Evolutionary conservation across 1,140 invertebrate genomes (phyloP), one percentile per base, ranked within the genome.

Genomic region (Onthophagus taurus): DNA sequence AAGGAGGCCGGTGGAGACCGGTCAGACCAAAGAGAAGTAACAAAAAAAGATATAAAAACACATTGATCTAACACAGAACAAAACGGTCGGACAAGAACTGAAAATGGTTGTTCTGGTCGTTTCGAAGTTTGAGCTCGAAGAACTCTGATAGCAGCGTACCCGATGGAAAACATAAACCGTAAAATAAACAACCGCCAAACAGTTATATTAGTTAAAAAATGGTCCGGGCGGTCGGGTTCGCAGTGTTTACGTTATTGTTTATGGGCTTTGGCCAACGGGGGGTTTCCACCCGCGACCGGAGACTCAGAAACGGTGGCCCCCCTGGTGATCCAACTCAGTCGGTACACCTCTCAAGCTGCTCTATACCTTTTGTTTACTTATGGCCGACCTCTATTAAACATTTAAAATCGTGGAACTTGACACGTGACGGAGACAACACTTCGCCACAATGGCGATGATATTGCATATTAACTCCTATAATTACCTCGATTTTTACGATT

Each of bases 151-250:
- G n/a, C n/a, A n/a, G n/a, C n/a, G n/a, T n/a, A n/a, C n/a, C n/a
- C n/a, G n/a, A n/a, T n/a, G 31, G 31, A 45, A 44, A 26, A 46
- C 47, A 51, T 51, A 51, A 48, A 51, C 36, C 36, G 42, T 45
- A 49, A 49, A 52, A 52, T 52, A 52, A 52, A 52, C 50, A 52
- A 45, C 50, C 47, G 48, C 49, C 50, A 52, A 49, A 52, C 30
- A 45, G 43, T 48, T 48, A 51, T 51, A 48, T 51, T 51, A 45
- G 46, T 48, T 26, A 51, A 51, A 51, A 51, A 51, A 49, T 43
- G 46, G 50, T 31, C 21, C 20, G 47, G 12, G 23, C 6, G 20
- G 44, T 21, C 24, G 24, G 39, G 24, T 31, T 38, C 39, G 41
- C 43, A 45, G 50, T 52, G 47, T 52, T 52, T 52, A 49, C 44